Percentiles rank a stretch among this genome's conserved stretches.
These are phyloP conservation scores for Limnephilus auricula DNA, from an alignment of 2,888 invertebrate genomes.

Conservation along the genomic window DNA sequence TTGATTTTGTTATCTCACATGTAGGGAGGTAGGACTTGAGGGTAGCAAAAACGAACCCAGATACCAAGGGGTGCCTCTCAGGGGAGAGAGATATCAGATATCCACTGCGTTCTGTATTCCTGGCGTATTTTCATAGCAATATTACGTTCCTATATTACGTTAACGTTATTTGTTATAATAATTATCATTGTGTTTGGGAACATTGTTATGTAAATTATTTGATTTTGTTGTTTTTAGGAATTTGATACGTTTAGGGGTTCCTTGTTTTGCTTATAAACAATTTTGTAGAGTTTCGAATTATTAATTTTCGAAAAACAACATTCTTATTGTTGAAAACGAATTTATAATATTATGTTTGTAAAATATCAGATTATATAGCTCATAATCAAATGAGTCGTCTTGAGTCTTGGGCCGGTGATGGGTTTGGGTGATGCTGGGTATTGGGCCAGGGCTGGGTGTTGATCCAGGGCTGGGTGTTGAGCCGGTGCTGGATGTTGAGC, in stretches of 20 bases:
- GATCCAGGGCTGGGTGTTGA: no score
- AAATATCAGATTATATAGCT: no score
- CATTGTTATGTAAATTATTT: not conserved
- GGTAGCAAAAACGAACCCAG: not conserved
- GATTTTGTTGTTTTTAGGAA: not conserved
- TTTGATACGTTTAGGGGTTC: not conserved
- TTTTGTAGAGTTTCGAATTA: not conserved
- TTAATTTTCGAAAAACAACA: not conserved
- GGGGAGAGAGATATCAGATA: not conserved
- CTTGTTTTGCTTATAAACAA: not conserved
- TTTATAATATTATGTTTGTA: no score
- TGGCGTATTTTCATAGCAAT: not conserved
- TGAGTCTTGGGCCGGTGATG: no score
- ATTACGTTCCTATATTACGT: not conserved
- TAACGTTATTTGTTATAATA: not conserved
- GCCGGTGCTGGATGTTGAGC: no score
- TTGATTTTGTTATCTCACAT: conserved; percentile 31
- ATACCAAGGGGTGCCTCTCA: not conserved
- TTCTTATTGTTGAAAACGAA: not conserved
- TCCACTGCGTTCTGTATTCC: not conserved
- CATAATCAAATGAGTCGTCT: no score
- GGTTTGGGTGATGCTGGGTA: no score
- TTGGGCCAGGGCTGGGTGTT: no score
- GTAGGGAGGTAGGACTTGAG: not conserved
- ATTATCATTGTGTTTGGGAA: not conserved